Evolutionary conservation across 2,113 vertebrate genomes (phyloP).

Genomic region (Phrynosoma platyrhinos): DNA sequence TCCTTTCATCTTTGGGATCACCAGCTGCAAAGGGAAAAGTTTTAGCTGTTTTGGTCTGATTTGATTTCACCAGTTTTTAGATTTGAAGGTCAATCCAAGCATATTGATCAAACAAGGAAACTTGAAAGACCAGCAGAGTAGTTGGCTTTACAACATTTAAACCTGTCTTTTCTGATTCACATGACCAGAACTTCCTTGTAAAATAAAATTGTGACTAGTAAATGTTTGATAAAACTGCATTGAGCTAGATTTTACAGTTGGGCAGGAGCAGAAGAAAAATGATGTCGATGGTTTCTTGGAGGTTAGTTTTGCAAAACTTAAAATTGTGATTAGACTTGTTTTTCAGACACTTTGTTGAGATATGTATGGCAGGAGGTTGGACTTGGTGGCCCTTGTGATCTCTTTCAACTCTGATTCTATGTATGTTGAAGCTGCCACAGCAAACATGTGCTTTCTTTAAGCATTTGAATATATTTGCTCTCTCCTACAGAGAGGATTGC

Average conservation of each 20-base stretch:
- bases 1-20: background rate
- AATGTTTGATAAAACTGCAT: background rate
- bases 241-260: background rate
- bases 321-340: background rate
- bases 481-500: no score
- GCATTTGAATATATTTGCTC: background rate
- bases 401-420: background rate
- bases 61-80: background rate
- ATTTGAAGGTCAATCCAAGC: background rate
- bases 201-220: background rate
- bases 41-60: background rate
- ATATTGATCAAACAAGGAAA: background rate
- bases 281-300: background rate
- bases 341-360: no score
- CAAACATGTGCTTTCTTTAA: background rate
- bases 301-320: background rate
- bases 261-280: background rate
- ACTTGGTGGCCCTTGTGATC: no score
- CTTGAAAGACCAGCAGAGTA: background rate
- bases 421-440: background rate
- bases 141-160: background rate
- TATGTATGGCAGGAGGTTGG: no score
- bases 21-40: background rate
- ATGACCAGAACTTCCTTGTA: background rate
- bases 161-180: background rate